Evolutionary conservation across 2,888 invertebrate genomes (phyloP), one percentile per base, ranked within the genome.

Genomic region (Temnothorax rugatulus): DNA sequence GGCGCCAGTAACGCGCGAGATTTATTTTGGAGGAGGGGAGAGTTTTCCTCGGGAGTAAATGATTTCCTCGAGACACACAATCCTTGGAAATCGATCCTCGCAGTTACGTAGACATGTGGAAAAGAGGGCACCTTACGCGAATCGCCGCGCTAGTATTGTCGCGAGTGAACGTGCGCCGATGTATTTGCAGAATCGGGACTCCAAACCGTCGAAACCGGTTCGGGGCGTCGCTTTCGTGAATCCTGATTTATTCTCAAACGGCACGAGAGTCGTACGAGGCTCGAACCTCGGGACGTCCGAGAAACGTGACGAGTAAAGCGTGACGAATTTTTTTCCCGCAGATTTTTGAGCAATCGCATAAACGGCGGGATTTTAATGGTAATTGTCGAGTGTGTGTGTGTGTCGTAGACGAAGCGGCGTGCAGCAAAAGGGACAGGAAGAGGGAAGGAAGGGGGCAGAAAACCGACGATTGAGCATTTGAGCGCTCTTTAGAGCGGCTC

Each of bases 401-500:
- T 29, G 21, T 13, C 1, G 13, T 2, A 34, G 41, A 38, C n/a
- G 50, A 13, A 34, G 25, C 15, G 18, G 44, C 47, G n/a, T 0
- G 59, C 13, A n/a, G 34, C 8, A 50, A 74, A 41, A 9, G 34
- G 29, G 8, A 25, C n/a, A 25, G 25, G 9, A 18, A 18, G 25
- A 1, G 7, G 18, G 34, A 34, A 34, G 66, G 18, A 9, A 18
- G 2, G 47, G 25, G 15, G 18, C 25, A 29, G 47, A 66, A 38
- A 66, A 66, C 47, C 57, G 41, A 63, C 73, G 64, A 82, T 87
- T 82, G 75, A 66, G 59, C 54, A 29, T 69, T 84, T 81, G 74
- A 75, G 29, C 41, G 66, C n/a, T 54, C 50, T 84, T 84, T 83
- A 57, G 82, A 84, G 61, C 64, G 74, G 77, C 77, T 85, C 76